Conservation (phyloP, 2,797 vertebrate genomes). For the Rallus crepitans region DNA sequence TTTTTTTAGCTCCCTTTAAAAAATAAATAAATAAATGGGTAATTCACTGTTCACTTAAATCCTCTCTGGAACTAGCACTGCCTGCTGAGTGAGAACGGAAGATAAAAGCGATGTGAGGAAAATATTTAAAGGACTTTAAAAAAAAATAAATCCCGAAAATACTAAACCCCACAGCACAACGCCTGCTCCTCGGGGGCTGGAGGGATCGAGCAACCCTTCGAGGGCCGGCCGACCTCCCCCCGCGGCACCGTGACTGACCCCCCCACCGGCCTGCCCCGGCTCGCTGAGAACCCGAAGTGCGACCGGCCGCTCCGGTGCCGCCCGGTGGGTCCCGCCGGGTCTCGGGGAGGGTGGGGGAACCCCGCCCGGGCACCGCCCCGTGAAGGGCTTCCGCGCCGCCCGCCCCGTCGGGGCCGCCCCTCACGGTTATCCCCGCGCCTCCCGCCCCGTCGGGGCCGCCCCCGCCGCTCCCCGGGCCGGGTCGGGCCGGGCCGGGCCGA, state of each 20-base stretch:
- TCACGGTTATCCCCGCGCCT: neutral
- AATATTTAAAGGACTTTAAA: neutral
- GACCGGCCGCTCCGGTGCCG: neutral
- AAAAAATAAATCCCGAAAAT: neutral
- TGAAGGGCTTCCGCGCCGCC: neutral
- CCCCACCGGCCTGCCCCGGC: no score
- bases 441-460: conserved; percentile 3
- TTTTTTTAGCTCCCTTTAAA: neutral
- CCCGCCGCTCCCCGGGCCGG: neutral
- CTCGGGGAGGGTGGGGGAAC: neutral
- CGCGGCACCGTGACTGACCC: neutral
- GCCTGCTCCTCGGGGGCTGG: neutral
- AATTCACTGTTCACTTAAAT: neutral
- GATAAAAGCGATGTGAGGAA: neutral
- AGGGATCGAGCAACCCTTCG: neutral
- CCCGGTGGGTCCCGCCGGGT: neutral
- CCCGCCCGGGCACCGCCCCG: neutral
- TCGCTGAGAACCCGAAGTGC: neutral
- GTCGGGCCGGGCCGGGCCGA: neutral
- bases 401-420: conserved; percentile 25
- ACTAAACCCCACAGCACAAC: neutral
- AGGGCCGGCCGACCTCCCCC: neutral
- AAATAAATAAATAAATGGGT: neutral
- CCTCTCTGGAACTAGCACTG: neutral
- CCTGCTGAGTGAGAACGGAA: neutral